Percentiles rank a stretch among this genome's conserved stretches.
Evolutionary conservation across 2,113 vertebrate genomes (phyloP).

Genomic region (Haemorhous mexicanus): DNA sequence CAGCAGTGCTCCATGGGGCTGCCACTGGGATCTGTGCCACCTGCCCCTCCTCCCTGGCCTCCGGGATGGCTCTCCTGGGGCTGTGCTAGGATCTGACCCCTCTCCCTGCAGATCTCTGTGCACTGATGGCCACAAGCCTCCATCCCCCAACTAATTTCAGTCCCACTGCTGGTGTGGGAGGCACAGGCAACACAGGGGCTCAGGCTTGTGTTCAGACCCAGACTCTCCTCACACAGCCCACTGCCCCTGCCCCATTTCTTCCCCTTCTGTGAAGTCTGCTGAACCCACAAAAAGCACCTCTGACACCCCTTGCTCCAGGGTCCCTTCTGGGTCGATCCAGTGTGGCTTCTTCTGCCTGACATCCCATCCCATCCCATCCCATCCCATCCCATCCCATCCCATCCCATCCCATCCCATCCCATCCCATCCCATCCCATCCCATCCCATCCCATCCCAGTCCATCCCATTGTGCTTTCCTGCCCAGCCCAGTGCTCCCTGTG

Average conservation of each 20-base stretch:
- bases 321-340: fast-evolving
- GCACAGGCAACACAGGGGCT: not conserved
- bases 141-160: not conserved
- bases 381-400: not conserved
- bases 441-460: too few species aligned
- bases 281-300: not conserved
- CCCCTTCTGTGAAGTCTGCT: not conserved
- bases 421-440: not conserved
- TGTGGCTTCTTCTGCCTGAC: not conserved
- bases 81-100: not conserved
- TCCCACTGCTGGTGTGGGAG: not conserved
- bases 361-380: not conserved
- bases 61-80: not conserved
- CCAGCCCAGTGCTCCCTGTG: not conserved
- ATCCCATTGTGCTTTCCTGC: not conserved
- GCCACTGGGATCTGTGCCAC: not conserved
- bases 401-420: not conserved
- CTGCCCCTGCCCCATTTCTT: not conserved
- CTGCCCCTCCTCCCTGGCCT: not conserved
- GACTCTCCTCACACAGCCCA: not conserved
- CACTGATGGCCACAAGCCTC: not conserved
- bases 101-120: not conserved
- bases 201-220: not conserved
- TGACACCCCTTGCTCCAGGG: not conserved
- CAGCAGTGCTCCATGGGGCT: not conserved